Evolutionary conservation across 2,888 invertebrate genomes (phyloP).

Genomic region (Mesoligia furuncula): DNA sequence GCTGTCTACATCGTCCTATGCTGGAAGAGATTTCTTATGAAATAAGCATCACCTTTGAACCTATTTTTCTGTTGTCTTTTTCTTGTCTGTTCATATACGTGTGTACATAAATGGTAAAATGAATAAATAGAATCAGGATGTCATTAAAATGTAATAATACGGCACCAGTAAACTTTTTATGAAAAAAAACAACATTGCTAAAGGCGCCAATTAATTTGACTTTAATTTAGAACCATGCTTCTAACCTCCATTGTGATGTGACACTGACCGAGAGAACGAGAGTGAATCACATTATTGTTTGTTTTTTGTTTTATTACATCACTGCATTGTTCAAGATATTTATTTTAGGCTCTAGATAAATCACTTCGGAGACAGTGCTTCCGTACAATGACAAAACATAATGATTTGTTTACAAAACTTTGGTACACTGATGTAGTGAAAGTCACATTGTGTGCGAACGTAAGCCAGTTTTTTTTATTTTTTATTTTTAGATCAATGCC

Average conservation of each 20-base stretch:
- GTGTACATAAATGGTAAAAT: no score
- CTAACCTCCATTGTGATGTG: conserved; percentile 41
- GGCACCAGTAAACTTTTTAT: background rate
- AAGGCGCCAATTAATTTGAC: conserved; percentile 27
- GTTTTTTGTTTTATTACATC: conserved; percentile 54
- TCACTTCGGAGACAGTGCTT: conserved; percentile 29
- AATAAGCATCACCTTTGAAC: no score
- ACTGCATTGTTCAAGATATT: conserved; percentile 52
- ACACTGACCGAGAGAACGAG: conserved; percentile 54
- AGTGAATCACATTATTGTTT: conserved; percentile 52
- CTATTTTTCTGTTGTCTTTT: no score
- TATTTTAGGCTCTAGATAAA: conserved; percentile 49
- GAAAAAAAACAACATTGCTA: background rate
- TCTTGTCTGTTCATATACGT: no score
- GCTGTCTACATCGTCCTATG: no score
- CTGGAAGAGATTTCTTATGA: no score
- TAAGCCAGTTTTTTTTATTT: background rate
- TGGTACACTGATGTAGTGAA: conserved; percentile 39
- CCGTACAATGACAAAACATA: conserved; percentile 37
- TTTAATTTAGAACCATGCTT: conserved; percentile 37
- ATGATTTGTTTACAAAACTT: conserved; percentile 53
- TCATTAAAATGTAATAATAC: no score
- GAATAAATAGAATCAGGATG: no score
- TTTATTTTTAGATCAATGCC: conserved; percentile 1
- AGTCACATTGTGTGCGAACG: conserved; percentile 27